Evolutionary conservation across 1,140 invertebrate species (phyloP).

Genomic region (Scaptomyza hsui): DNA sequence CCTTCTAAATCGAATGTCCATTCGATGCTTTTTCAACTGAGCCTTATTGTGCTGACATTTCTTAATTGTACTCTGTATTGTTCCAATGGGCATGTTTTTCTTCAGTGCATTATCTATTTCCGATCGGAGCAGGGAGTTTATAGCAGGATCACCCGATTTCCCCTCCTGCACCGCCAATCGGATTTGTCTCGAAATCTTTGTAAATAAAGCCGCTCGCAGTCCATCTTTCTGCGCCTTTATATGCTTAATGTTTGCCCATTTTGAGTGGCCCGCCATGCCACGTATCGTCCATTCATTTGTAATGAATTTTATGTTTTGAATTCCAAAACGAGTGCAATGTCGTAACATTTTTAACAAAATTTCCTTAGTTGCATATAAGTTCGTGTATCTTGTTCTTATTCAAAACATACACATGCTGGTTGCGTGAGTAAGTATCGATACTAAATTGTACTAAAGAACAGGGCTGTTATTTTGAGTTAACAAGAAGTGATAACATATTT

Average conservation of each 20-base stretch:
- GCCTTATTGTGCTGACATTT: slow-evolving; percentile 79
- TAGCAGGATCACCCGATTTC: slow-evolving; percentile 85
- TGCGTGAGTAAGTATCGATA: neutral
- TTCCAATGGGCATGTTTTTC: slow-evolving; percentile 86
- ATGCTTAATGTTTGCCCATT: slow-evolving; percentile 90
- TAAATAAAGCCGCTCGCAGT: slow-evolving; percentile 84
- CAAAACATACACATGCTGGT: neutral
- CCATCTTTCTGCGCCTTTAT: slow-evolving; percentile 87
- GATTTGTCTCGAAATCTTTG: slow-evolving; percentile 85
- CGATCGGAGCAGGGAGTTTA: slow-evolving; percentile 86
- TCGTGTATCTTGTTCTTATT: neutral
- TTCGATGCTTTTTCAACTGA: slow-evolving; percentile 65
- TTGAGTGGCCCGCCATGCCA: slow-evolving; percentile 88
- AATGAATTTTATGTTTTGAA: slow-evolving; percentile 2
- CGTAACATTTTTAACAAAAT: slow-evolving; percentile 32
- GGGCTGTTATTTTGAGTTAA: too few relatives aligned
- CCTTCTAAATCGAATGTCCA: slow-evolving; percentile 83
- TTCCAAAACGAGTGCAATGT: neutral
- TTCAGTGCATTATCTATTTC: slow-evolving; percentile 86
- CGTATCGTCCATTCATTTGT: slow-evolving; percentile 12
- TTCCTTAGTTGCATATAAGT: neutral
- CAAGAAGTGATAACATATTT: too few relatives aligned
- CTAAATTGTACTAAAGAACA: too few relatives aligned
- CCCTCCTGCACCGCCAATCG: slow-evolving; percentile 86
- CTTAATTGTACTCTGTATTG: slow-evolving; percentile 86